phyloP scores from a whole-genome alignment of 1,140 invertebrate species.

The Nylanderia fulva region DNA sequence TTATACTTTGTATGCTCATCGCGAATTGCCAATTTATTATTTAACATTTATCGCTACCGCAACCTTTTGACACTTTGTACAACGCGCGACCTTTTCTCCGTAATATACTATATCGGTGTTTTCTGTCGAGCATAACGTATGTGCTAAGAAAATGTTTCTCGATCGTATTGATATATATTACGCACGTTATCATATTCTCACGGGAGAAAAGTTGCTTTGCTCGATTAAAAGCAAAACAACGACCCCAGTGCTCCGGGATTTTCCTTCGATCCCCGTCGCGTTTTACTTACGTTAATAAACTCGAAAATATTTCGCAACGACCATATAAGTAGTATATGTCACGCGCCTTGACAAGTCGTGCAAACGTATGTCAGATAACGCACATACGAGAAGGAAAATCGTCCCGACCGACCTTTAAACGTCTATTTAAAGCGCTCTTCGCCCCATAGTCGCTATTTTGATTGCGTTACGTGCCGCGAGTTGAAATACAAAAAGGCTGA shows the following conservation, averaged over 20 bases:
- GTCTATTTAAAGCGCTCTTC: conserved; percentile 28
- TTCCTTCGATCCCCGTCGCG: not conserved
- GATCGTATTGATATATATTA: conserved; percentile 17
- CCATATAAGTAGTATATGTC: not conserved
- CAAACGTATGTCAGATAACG: conserved; percentile 37
- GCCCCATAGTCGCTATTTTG: conserved; percentile 1
- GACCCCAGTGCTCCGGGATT: not conserved
- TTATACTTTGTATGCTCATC: not conserved
- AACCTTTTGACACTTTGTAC: not conserved
- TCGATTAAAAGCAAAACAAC: conserved; percentile 33
- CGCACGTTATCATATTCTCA: not conserved
- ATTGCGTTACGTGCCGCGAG: not conserved
- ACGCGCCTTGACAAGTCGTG: conserved; percentile 18
- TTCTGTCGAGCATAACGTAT: not conserved
- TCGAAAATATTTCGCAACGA: conserved; percentile 28
- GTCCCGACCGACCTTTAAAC: conserved; percentile 30
- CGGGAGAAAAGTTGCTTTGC: conserved; percentile 29
- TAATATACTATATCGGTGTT: not conserved
- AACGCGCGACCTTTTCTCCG: not conserved
- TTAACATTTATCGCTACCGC: not conserved
- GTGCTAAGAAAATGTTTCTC: not conserved
- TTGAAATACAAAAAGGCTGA: conserved; percentile 25
- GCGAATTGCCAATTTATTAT: not conserved
- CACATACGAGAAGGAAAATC: conserved; percentile 23
- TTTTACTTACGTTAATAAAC: conserved; percentile 29